Evolutionary conservation across 2,888 invertebrate genomes (phyloP), one percentile per base, ranked within the genome.

Genomic region (Latrodectus elegans): DNA sequence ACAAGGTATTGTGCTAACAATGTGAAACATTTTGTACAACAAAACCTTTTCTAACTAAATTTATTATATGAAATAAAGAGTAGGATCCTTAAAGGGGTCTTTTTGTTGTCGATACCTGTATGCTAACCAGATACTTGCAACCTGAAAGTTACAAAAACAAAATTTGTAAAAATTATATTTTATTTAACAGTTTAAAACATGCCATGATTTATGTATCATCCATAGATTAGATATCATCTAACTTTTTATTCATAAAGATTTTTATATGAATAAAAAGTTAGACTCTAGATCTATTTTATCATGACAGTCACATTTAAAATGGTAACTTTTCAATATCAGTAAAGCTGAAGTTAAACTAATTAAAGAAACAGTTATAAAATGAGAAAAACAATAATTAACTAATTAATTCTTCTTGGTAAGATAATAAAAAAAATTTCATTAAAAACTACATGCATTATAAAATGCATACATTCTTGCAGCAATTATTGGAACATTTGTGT

Each of bases 81-180:
- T 88, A 80, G 89, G 89, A 81, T 89, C 88, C 53, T 84, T 17
- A 49, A 75, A 74, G 4, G 89, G 89, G 79, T 89, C 81, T 68
- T 86, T 85, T 60, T 84, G 80, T 64, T 82, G 85, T 12, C 89
- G 85, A 74, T 77, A 89, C 65, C 86, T 83, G 82, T 82, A 85
- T 38, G 89, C 78, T 55, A 89, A 67, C 89, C 88, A 75, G 38
- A 89, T 88, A 38, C 88, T 85, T 74, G 88, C 79, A 15, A 89
- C 67, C 89, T 89, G 73, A 12, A 73, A 73, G 12, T 52, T 11
- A 82, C 51, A 51, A 64, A 14, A 14, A 64, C 11, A 82, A 75
- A 49, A 72, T 12, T 12, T 17, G 49, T 4, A 22, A 22, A 1
- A 2, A 38, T 38, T 38, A 38, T 38, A 38, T 38, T 38, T 38